Conservation (phyloP, 2,888 invertebrate species). For the Pseudeuparius sepicola region DNA sequence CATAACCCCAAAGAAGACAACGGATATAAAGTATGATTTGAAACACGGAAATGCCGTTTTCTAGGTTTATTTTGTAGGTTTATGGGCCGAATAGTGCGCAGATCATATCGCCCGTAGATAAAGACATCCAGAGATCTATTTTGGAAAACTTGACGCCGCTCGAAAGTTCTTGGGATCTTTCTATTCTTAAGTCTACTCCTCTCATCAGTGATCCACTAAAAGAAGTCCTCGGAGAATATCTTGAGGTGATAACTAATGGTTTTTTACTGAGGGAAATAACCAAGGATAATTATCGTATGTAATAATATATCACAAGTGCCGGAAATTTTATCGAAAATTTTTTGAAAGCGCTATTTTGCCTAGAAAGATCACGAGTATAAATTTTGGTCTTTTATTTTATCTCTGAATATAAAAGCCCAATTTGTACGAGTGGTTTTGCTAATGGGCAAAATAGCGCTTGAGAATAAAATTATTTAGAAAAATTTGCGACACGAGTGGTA, state of each 20-base stretch:
- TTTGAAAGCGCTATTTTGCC: too few species aligned
- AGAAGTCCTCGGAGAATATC: conserved; percentile 60
- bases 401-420: too few species aligned
- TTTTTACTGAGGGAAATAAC: too few species aligned
- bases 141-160: conserved; percentile 66
- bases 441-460: too few species aligned
- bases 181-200: conserved; percentile 41
- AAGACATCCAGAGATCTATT: conserved; percentile 72
- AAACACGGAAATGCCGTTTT: neutral
- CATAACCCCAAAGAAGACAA: conserved; percentile 96
- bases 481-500: too few species aligned
- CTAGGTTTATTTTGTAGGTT: conserved; percentile 42
- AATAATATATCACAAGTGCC: too few species aligned
- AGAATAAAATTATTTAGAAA: too few species aligned
- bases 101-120: conserved; percentile 88
- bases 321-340: too few species aligned
- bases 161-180: conserved; percentile 67
- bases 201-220: conserved; percentile 59
- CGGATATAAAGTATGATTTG: conserved; percentile 68
- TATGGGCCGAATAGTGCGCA: conserved; percentile 94
- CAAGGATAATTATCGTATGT: too few species aligned
- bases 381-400: too few species aligned
- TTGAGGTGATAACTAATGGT: conserved; percentile 49
- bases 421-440: too few species aligned
- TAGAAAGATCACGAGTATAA: too few species aligned